Evolutionary conservation across 2,113 vertebrate genomes (phyloP).

Genomic region (Rafetus swinhoei): DNA sequence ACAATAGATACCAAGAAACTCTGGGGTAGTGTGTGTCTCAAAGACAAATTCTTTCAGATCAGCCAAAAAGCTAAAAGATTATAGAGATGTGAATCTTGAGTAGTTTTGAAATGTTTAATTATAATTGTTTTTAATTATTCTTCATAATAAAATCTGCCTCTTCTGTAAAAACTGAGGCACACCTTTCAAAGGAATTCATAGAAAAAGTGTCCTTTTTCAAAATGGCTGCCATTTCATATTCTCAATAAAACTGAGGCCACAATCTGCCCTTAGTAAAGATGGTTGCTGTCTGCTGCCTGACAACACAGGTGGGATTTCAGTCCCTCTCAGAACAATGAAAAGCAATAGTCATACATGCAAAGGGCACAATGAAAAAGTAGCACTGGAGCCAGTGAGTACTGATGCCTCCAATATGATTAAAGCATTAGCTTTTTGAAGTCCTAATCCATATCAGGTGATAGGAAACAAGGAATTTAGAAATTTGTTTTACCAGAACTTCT

Average conservation of each 20-base stretch:
- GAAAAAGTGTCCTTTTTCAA: neutral
- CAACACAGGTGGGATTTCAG: neutral
- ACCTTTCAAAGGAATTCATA: neutral
- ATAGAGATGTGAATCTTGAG: neutral
- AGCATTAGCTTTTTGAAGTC: neutral
- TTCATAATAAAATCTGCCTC: neutral
- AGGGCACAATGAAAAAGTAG: neutral
- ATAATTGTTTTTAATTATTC: neutral
- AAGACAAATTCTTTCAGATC: neutral
- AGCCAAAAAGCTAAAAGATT: neutral
- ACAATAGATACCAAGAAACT: neutral
- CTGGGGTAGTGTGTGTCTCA: neutral
- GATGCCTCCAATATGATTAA: neutral
- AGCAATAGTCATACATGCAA: neutral
- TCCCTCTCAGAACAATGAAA: neutral
- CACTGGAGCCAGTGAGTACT: neutral
- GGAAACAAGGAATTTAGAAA: fast-evolving
- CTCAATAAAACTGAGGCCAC: neutral
- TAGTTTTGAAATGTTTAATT: neutral
- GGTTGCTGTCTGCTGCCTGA: neutral
- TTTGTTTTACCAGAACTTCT: neutral
- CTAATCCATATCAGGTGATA: neutral
- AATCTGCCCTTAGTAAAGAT: neutral
- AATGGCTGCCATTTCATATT: neutral
- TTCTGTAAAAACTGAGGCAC: neutral